Base-by-base conservation (phyloP, 2,113 vertebrate species). In the Percina caprodes region DNA sequence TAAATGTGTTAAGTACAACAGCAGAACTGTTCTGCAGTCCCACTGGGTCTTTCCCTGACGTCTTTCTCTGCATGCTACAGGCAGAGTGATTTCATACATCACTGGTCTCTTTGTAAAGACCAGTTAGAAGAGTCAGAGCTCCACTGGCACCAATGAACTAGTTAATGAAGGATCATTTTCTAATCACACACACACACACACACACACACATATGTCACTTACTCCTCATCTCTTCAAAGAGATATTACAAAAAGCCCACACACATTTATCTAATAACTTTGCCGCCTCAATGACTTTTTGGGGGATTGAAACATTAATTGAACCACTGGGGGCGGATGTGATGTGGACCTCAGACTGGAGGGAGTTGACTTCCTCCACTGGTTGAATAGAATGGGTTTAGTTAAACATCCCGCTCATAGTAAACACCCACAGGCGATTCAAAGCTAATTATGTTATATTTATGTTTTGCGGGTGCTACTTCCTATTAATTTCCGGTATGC, bases 61-160 rank as follows among this genome's bases (percentile, higher is more conserved):
- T 67, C 48, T 30, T 13, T 24, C 11, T 62, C 24, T 23, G 42
- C 60, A 49, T 2, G n/a, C 33, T 49, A 24, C 55, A 4, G 45
- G 63, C 56, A 42, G 10, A 63, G 77, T 42, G 19, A 90, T 87
- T 76, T 87, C 84, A 87, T 69, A 60, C 67, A 61, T 76, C 18
- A 1, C 33, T 21, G 76, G 18, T n/a, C 23, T 80, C 61, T 74
- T 54, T 80, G 61, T 21, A 67, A 51, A 78, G 55, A 60, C 59
- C 46, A 69, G 52, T 56, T 56, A 65, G 54, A 18, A 1, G 49
- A 77, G 54, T 63, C 24, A 51, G 24, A 70, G 55, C 67, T 35
- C 48, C 49, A 26, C n/a, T 39, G 65, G 75, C 5, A 52, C 39
- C 69, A 75, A 26, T 51, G 52, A 83, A 85, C 45, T 55, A 42